Conservation (phyloP, 1,140 invertebrate genomes). For the Meloidogyne floridensis region DNA sequence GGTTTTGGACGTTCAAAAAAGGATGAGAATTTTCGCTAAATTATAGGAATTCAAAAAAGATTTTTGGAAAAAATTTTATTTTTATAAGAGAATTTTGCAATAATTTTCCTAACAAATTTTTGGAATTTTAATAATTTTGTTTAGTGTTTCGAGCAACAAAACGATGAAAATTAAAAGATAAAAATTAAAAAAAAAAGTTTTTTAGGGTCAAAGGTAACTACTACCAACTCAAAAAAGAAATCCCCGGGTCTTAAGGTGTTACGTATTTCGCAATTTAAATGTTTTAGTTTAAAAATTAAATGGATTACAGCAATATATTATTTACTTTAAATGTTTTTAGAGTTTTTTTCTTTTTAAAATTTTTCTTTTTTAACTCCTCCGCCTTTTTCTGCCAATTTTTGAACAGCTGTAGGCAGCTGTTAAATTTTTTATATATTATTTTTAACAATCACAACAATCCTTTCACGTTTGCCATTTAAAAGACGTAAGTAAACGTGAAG, state of each 20-base stretch:
- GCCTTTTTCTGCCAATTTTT: background rate
- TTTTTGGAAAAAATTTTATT: conserved; percentile 3
- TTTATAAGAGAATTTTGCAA: conserved; percentile 2
- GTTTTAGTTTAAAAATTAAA: background rate
- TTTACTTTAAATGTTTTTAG: background rate
- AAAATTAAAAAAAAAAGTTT: no score
- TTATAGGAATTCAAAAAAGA: background rate
- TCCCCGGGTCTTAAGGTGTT: no score
- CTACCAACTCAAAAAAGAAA: no score
- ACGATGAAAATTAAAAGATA: background rate
- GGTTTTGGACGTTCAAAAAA: background rate
- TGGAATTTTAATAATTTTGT: background rate
- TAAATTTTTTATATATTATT: background rate
- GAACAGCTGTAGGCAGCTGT: conserved; percentile 2
- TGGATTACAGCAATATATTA: no score
- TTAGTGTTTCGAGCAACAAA: background rate
- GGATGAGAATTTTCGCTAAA: conserved; percentile 7
- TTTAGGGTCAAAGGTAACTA: no score
- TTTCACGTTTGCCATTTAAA: background rate
- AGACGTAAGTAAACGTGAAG: background rate
- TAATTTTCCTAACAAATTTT: background rate
- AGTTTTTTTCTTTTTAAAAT: background rate
- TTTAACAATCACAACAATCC: background rate
- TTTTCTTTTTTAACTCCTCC: background rate
- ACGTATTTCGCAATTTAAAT: background rate